Conservation (phyloP, 2,888 invertebrate species). For the Xylophagus ater region DNA sequence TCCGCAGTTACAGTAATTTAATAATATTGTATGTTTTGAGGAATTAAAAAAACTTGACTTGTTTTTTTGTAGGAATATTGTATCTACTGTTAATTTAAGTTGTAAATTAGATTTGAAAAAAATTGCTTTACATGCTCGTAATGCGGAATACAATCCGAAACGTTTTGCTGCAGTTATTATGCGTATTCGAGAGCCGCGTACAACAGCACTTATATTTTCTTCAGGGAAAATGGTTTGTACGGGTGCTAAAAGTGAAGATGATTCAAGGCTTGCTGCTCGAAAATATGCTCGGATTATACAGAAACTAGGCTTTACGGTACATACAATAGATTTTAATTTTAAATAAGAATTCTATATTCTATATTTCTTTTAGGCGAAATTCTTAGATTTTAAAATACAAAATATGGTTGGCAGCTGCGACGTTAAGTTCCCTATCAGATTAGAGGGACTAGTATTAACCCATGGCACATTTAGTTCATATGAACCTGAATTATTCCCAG, state of each 20-base stretch:
- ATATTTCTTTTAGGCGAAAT: conserved; percentile 53
- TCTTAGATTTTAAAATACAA: conserved; percentile 71
- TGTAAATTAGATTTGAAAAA: conserved; percentile 93
- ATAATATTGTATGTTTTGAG: background rate
- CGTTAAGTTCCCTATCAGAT: conserved; percentile 62
- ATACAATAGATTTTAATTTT: conserved; percentile 15
- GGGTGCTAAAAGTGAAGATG: conserved; percentile 71
- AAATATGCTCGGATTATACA: conserved; percentile 80
- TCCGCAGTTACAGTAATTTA: conserved; percentile 51
- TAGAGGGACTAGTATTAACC: conserved; percentile 60
- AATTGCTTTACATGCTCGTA: conserved; percentile 93
- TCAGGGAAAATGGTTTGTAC: conserved; percentile 81
- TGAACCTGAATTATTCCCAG: conserved; percentile 97
- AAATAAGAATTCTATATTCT: conserved; percentile 4
- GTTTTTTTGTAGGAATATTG: conserved; percentile 71
- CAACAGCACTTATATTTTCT: conserved; percentile 63
- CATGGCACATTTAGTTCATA: conserved; percentile 75
- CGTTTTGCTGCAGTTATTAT: conserved; percentile 98
- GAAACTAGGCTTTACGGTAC: conserved; percentile 67
- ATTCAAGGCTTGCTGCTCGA: conserved; percentile 63
- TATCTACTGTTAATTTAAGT: conserved; percentile 92
- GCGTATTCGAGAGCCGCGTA: conserved; percentile 83
- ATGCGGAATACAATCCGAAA: conserved; percentile 98
- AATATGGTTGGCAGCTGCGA: conserved; percentile 73
- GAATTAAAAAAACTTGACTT: background rate